Evolutionary conservation across 2,888 invertebrate species (phyloP).

Genomic region (Drosophila cracens): DNA sequence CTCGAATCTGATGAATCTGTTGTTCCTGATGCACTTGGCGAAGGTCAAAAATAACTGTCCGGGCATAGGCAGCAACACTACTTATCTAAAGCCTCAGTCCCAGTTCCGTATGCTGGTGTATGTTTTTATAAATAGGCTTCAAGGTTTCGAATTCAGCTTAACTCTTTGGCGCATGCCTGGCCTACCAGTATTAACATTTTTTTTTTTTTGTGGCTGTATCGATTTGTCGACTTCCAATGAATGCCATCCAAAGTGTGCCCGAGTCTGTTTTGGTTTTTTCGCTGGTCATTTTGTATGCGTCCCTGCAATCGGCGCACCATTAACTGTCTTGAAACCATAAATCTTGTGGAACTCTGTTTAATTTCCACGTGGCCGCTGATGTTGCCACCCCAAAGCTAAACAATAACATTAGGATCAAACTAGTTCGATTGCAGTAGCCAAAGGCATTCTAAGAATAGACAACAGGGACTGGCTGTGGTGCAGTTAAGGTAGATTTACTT

Average conservation of each 20-base stretch:
- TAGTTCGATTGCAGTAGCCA: constrained; percentile 15
- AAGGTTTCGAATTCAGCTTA: constrained; percentile 60
- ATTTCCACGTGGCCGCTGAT: constrained; percentile 40
- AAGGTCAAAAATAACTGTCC: constrained; percentile 65
- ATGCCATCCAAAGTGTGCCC: constrained; percentile 64
- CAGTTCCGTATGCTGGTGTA: constrained; percentile 48
- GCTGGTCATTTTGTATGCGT: constrained; percentile 66
- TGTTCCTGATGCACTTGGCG: constrained; percentile 47
- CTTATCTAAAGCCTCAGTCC: constrained; percentile 35
- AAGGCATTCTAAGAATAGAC: constrained; percentile 21
- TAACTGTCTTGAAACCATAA: constrained; percentile 63
- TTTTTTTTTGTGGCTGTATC: constrained; percentile 29
- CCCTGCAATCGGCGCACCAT: constrained; percentile 19
- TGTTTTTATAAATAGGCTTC: constrained; percentile 71
- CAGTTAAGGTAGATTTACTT: not conserved
- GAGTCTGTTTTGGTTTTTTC: constrained; percentile 34
- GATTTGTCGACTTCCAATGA: constrained; percentile 72
- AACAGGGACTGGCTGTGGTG: not conserved
- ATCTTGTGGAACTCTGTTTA: constrained; percentile 67
- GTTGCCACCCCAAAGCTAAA: constrained; percentile 19
- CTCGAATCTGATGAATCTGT: constrained; percentile 15
- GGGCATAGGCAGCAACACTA: constrained; percentile 25
- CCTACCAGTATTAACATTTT: constrained; percentile 15
- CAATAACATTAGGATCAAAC: constrained; percentile 6
- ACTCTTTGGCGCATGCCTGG: constrained; percentile 32